Evolutionary conservation across 2,888 invertebrate genomes (phyloP), one percentile per base, ranked within the genome.

Genomic region (Tetragnatha montana): DNA sequence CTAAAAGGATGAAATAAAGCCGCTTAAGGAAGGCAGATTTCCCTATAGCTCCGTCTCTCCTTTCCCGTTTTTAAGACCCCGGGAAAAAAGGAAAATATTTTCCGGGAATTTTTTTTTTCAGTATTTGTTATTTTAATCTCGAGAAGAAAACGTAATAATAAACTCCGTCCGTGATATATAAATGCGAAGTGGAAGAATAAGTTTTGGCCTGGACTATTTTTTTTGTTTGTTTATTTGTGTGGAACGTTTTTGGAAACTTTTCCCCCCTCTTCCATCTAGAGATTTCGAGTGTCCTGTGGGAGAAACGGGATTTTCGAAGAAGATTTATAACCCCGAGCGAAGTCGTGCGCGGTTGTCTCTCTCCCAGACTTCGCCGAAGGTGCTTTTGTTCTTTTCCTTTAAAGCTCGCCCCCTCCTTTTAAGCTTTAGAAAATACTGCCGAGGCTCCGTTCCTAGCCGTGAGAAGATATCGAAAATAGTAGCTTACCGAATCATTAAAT

Each of bases 321-420:
- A 88, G 87, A 88, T 88, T 88, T 88, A 88, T 88, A 88, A 82
- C 87, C 81, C 71, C 50, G 60, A 81, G 87, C 75, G 79, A 82
- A 88, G 82, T 88, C 79, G 76, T 82, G 76, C 87, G 82, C 71
- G 81, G 71, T 82, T 78, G 78, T 85, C 78, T 85, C 70, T n/a
- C 69, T 76, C 68, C 87, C 47, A 50, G 81, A 50, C 76, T 87
- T 81, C 70, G 71, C 50, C 69, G 69, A 50, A n/a, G 49, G 47
- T 14, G 74, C 79, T 79, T 50, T n/a, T 35, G 35, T 21, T 17
- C 10, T 19, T 71, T 71, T 22, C 22, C 10, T n/a, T 14, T 60
- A 68, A 75, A 73, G 51, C 22, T 75, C 51, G 10, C 68, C 51
- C 14, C 35, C 35, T 35, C 2, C 51, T 76, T 68, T 68, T 17